phyloP scores from a whole-genome alignment of 2,113 vertebrate species.

The Pluvianellus socialis region DNA sequence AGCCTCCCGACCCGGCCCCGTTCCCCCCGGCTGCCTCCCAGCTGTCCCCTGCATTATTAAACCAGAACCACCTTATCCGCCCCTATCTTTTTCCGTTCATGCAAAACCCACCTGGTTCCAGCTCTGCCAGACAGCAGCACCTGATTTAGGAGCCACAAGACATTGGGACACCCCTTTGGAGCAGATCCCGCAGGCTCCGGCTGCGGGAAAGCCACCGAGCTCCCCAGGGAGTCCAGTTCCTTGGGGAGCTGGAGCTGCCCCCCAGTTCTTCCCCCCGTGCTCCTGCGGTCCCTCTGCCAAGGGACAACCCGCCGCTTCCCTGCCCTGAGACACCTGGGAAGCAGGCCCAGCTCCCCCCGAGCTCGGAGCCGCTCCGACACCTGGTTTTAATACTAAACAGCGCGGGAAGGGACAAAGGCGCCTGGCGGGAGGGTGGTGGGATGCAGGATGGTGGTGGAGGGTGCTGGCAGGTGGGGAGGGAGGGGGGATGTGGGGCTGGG shows the following conservation, averaged over 20 bases:
- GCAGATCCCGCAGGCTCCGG: background rate
- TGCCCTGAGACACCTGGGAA: background rate
- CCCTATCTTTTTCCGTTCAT: background rate
- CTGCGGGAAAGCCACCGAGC: background rate
- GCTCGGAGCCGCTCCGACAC: slow-evolving; percentile 3
- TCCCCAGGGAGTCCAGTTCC: background rate
- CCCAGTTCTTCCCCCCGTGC: background rate
- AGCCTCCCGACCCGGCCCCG: accelerated
- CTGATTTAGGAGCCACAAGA: background rate
- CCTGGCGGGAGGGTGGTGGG: background rate
- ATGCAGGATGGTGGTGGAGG: background rate
- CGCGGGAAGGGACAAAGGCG: slow-evolving; percentile 50
- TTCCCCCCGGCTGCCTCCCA: background rate
- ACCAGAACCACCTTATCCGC: background rate
- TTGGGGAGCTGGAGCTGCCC: background rate
- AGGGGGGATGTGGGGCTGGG: background rate
- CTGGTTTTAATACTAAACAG: slow-evolving; percentile 71
- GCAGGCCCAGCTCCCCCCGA: background rate
- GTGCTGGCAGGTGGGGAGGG: slow-evolving; percentile 32
- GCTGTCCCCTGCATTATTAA: slow-evolving; percentile 21
- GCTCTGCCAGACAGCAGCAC: background rate
- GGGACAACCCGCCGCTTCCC: accelerated
- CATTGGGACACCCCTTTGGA: accelerated
- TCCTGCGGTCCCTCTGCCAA: accelerated
- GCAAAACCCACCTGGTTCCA: background rate